Evolutionary conservation across 2,113 vertebrate genomes (phyloP), one percentile per base, ranked within the genome.

Genomic region (Chamaetylas fuelleborni): DNA sequence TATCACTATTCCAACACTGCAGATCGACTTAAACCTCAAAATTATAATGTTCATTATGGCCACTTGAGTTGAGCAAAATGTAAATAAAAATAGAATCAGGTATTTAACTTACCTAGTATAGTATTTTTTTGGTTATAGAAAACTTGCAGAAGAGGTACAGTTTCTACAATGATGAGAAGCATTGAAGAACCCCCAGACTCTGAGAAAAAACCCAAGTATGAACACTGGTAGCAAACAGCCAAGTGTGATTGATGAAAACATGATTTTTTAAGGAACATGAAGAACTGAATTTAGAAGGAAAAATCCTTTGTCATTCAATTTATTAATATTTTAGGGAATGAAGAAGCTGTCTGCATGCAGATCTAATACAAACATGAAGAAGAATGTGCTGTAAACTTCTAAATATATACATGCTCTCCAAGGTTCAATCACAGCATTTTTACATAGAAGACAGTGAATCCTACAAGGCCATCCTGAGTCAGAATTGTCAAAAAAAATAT

Each of bases 181-280:
- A 51, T 3, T 19, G 17, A 36, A 58, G 14, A 19, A 20, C 3
- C 8, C 14, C 9, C 19, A 73, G 10, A 22, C 10, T 60, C 8
- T 3, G 1, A 42, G 11, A 50, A 26, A 42, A 58, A 12, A 0
- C 1, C 1, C 19, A 51, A 8, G 5, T 36, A 25, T 28, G 5
- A 57, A 31, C 73, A 62, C 3, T 33, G 8, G 7, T 26, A 65
- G 18, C 16, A 72, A 72, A 77, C 6, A 67, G 8, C 6, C 18
- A 81, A 43, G 8, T 26, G 31, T 5, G 5, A 3, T 1, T 43
- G 16, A 70, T 74, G 22, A 67, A 71, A 29, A 22, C 6, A 25
- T 8, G 2, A 53, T 9, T 48, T 4, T 64, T 65, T 11, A 62
- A 11, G 9, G 0, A 66, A 74, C 2, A 93, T 8, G 12, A 15